Conservation (phyloP, 53 echinoderm and acorn worm genomes). For the Pentamera pediparva region DNA sequence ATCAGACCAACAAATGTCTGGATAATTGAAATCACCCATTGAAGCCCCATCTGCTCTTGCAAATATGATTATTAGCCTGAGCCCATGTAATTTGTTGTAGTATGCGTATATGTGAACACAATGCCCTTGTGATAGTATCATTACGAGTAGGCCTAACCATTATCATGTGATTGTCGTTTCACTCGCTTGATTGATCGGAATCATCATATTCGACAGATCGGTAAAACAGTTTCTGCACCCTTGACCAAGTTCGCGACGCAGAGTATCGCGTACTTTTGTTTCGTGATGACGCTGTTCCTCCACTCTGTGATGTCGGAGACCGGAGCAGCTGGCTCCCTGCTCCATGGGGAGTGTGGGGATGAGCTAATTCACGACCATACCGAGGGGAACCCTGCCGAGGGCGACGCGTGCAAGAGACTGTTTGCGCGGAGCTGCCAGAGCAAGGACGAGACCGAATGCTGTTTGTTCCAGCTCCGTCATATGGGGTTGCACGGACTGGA, state of each 20-base stretch:
- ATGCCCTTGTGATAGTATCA: too few relatives aligned
- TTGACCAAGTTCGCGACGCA: slow-evolving; percentile 91
- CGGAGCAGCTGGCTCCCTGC: background rate
- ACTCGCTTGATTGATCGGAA: too few relatives aligned
- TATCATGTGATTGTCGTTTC: too few relatives aligned
- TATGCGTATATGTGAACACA: too few relatives aligned
- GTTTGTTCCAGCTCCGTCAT: background rate
- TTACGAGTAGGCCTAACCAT: too few relatives aligned
- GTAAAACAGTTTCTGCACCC: slow-evolving; percentile 66
- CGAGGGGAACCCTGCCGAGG: background rate
- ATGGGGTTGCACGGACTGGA: background rate
- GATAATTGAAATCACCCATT: too few relatives aligned
- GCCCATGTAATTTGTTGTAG: too few relatives aligned
- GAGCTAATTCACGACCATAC: background rate
- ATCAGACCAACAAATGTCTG: too few relatives aligned
- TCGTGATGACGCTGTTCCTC: slow-evolving; percentile 74
- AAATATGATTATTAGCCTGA: too few relatives aligned
- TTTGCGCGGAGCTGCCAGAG: background rate
- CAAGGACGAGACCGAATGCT: background rate
- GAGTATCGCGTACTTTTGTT: slow-evolving; percentile 71
- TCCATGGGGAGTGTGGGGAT: background rate
- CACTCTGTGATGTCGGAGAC: slow-evolving; percentile 57
- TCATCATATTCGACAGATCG: slow-evolving; percentile 35
- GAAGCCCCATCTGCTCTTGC: too few relatives aligned
- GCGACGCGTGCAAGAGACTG: background rate